Conservation (phyloP, 2,888 invertebrate species). For the Griposia aprilina region DNA sequence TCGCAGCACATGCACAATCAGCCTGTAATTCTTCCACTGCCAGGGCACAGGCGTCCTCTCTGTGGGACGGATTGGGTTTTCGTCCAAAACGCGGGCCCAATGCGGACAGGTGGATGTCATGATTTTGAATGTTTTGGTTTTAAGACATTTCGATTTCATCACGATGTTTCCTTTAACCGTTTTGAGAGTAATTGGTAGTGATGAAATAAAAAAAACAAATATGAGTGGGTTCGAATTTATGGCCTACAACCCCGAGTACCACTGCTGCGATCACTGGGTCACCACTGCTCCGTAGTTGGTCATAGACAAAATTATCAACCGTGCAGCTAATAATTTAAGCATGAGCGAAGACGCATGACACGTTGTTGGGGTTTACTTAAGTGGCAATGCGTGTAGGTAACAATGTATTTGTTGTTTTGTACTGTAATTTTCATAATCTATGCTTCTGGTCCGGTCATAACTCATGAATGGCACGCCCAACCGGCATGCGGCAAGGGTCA, state of each 20-base stretch:
- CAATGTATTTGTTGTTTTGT: too few relatives aligned
- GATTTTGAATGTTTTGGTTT: not conserved
- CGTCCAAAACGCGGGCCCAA: not conserved
- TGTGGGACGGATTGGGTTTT: not conserved
- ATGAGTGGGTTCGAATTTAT: not conserved
- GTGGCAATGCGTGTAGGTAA: not conserved
- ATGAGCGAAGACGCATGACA: not conserved
- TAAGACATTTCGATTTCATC: not conserved
- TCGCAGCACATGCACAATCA: not conserved
- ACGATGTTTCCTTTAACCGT: not conserved
- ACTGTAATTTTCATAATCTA: too few relatives aligned
- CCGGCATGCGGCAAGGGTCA: conserved; percentile 55
- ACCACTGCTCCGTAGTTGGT: not conserved
- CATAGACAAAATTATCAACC: not conserved
- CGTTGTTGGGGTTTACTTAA: too few relatives aligned
- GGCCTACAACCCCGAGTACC: not conserved
- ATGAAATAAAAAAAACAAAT: not conserved
- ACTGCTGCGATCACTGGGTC: too few relatives aligned
- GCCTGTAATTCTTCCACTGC: too few relatives aligned
- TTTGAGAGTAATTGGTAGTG: not conserved
- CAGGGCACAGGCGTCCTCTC: too few relatives aligned
- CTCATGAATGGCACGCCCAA: conserved; percentile 65
- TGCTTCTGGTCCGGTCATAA: conserved; percentile 56
- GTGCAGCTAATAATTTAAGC: not conserved
- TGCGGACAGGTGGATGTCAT: not conserved